Evolutionary conservation across 2,888 invertebrate genomes (phyloP).

Genomic region (Cotesia congregata): DNA sequence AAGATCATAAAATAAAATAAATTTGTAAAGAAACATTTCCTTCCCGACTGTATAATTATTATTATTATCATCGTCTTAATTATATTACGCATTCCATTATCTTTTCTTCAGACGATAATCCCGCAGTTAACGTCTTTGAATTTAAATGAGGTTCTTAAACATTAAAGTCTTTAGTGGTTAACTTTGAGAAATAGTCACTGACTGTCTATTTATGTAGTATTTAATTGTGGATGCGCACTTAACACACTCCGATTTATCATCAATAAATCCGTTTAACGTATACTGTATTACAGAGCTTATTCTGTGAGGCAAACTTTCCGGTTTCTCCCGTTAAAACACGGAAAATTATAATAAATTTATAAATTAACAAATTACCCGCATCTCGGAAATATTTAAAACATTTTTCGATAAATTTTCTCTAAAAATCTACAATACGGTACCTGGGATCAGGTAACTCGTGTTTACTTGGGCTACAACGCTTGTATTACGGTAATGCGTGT

Average conservation of each 20-base stretch:
- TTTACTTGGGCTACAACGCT: constrained; percentile 55
- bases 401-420: neutral
- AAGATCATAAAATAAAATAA: no score
- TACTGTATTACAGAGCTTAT: constrained; percentile 2
- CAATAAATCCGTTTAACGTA: neutral
- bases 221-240: constrained; percentile 14
- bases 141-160: neutral
- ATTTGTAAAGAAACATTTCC: no score
- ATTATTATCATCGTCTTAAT: neutral
- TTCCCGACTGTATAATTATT: neutral
- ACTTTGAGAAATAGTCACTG: constrained; percentile 6
- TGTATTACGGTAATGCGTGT: constrained; percentile 37
- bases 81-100: neutral
- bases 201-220: neutral
- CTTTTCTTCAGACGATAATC: constrained; percentile 7
- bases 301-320: neutral
- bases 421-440: constrained; percentile 28
- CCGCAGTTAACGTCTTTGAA: constrained; percentile 17
- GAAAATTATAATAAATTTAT: constrained; percentile 4
- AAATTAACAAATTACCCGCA: neutral
- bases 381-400: neutral
- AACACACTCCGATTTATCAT: constrained; percentile 27
- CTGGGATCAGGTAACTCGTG: constrained; percentile 62
- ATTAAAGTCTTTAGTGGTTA: neutral
- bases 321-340: constrained; percentile 15